Percentiles rank a stretch among this genome's conserved stretches.
These are phyloP conservation scores for Dichetophora obliterata DNA, from an alignment of 2,888 invertebrate genomes.

Conservation along the genomic window DNA sequence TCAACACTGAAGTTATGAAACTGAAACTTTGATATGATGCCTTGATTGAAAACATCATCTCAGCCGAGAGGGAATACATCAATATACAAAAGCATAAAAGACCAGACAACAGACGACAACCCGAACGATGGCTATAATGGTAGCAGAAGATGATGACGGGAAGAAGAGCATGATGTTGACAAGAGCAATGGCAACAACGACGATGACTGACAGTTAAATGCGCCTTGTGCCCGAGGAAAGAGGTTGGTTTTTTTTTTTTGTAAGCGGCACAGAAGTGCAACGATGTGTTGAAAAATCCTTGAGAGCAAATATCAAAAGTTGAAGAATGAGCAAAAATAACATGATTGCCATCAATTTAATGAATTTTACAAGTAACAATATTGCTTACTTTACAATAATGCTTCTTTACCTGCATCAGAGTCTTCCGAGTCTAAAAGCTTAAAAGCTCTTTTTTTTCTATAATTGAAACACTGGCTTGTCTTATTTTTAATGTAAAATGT, in stretches of 20 bases:
- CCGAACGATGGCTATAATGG: background rate
- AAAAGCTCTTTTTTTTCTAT: background rate
- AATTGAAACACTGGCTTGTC: background rate
- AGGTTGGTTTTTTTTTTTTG: background rate
- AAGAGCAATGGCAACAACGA: background rate
- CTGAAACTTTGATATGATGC: background rate
- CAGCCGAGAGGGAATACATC: constrained; percentile 5
- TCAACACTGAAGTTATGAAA: no score
- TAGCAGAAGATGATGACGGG: background rate
- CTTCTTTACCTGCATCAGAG: no score
- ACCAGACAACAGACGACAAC: background rate
- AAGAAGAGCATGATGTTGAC: background rate
- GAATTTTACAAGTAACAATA: background rate
- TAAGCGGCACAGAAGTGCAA: background rate
- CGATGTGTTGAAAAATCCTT: constrained; percentile 1
- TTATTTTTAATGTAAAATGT: constrained; percentile 24
- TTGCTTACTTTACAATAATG: background rate
- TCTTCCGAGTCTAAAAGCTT: background rate
- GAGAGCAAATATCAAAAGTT: constrained; percentile 7
- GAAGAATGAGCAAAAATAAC: background rate
- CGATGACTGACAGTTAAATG: background rate
- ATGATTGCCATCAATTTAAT: constrained; percentile 22
- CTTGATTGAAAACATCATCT: constrained; percentile 19
- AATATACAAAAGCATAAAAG: background rate
- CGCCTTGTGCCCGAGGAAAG: background rate